phyloP scores from a whole-genome alignment of 1,140 invertebrate genomes.

The Wiebesia pumilae region DNA sequence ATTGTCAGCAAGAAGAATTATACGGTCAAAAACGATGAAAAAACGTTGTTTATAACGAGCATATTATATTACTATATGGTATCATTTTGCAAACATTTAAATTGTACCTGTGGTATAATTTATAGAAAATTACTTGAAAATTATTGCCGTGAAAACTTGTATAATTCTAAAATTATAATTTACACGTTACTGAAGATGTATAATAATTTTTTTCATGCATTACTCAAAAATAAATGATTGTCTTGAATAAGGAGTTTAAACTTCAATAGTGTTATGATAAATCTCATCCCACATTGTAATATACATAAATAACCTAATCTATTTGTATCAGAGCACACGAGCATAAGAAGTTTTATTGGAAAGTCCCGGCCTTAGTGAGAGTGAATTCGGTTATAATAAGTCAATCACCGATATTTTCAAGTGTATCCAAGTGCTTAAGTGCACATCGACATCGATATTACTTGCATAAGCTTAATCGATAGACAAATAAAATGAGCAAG shows the following conservation, averaged over 20 bases:
- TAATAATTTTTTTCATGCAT: not conserved
- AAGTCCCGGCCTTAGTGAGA: no score
- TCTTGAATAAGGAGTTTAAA: not conserved
- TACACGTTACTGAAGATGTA: not conserved
- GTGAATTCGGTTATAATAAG: not conserved
- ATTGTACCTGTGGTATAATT: constrained; percentile 15
- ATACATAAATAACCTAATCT: not conserved
- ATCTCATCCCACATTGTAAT: not conserved
- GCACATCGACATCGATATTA: no score
- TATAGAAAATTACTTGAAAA: constrained; percentile 12
- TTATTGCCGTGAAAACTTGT: not conserved
- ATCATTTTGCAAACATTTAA: constrained; percentile 26
- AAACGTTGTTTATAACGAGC: not conserved
- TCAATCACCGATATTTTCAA: not conserved
- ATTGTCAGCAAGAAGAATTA: not conserved
- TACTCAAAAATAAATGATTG: not conserved
- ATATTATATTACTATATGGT: constrained; percentile 11
- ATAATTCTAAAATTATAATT: not conserved
- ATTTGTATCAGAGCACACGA: not conserved
- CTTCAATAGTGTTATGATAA: not conserved
- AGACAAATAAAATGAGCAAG: no score
- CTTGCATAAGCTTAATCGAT: no score
- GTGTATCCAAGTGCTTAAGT: no score
- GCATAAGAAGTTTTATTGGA: not conserved
- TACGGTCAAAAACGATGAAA: constrained; percentile 14